A percentile compares a stretch with the other conserved stretches of the same genome.
Evolutionary conservation across 2,113 vertebrate genomes (phyloP).

Genomic region (Platanista minor): DNA sequence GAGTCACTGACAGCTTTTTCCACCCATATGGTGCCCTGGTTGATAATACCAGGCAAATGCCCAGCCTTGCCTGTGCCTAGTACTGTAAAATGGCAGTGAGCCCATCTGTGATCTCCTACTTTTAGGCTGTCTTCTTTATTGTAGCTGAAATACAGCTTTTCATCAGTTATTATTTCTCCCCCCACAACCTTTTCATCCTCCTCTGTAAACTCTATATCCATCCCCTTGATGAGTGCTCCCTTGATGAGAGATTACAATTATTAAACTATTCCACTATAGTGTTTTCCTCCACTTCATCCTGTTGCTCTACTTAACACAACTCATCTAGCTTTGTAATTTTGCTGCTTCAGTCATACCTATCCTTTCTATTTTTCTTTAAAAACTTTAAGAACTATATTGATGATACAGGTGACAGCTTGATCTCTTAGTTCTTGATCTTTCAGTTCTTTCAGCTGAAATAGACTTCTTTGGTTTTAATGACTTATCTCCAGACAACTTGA

Average conservation of each 20-base stretch:
- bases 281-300: not conserved
- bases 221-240: not conserved
- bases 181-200: not conserved
- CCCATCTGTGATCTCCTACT: not conserved
- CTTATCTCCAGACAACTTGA: not conserved
- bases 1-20: not conserved
- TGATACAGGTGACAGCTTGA: not conserved
- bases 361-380: slow-evolving; percentile 9
- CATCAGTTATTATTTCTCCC: not conserved
- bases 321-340: not conserved
- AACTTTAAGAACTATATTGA: not conserved
- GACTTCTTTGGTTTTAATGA: not conserved
- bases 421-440: not conserved
- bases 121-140: not conserved
- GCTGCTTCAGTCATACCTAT: not conserved
- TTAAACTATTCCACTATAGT: not conserved
- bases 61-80: not conserved
- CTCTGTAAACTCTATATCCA: not conserved
- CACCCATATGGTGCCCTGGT: not conserved
- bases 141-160: not conserved
- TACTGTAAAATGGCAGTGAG: not conserved
- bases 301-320: not conserved
- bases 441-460: not conserved
- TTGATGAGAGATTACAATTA: not conserved
- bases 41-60: not conserved